These are phyloP conservation scores for Hermaeophaga mercurialis DNA, from an alignment of 2,888 invertebrate species.

Conservation along the genomic window DNA sequence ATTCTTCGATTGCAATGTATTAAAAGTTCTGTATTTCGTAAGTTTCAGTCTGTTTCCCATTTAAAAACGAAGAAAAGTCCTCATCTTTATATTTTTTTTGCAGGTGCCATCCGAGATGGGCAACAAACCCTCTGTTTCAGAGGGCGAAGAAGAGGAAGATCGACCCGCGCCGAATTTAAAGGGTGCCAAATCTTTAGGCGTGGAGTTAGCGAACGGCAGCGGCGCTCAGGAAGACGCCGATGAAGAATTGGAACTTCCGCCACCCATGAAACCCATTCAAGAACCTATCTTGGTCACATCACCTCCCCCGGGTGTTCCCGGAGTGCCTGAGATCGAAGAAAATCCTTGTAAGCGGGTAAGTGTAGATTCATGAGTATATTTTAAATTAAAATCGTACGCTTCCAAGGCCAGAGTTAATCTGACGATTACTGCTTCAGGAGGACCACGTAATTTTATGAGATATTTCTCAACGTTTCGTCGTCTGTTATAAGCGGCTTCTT, in stretches of 20 bases:
- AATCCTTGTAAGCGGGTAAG: slow-evolving; percentile 67
- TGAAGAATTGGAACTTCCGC: slow-evolving; percentile 87
- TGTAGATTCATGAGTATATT: too few species aligned
- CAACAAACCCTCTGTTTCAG: slow-evolving; percentile 59
- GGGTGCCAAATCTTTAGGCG: slow-evolving; percentile 45
- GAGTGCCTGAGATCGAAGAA: slow-evolving; percentile 61
- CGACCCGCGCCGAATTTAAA: slow-evolving; percentile 44
- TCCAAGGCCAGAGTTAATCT: too few species aligned
- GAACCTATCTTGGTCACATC: slow-evolving; percentile 61
- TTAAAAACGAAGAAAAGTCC: too few species aligned
- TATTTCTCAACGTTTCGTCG: too few species aligned
- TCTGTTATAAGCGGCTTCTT: too few species aligned
- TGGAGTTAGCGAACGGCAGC: slow-evolving; percentile 59
- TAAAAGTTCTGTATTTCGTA: too few species aligned
- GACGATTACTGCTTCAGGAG: too few species aligned
- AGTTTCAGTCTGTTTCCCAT: too few species aligned
- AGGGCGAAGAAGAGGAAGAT: slow-evolving; percentile 58
- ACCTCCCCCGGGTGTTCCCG: slow-evolving; percentile 55
- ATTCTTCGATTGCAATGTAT: too few species aligned
- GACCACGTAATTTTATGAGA: too few species aligned
- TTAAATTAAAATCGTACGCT: too few species aligned
- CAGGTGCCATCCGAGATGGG: slow-evolving; percentile 63
- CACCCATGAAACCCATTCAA: slow-evolving; percentile 95
- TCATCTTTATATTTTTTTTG: slow-evolving; percentile 38
- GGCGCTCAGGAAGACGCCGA: slow-evolving; percentile 72